Evolutionary conservation across 1,140 invertebrate genomes (phyloP).

Genomic region (Drosophila ogumai): DNA sequence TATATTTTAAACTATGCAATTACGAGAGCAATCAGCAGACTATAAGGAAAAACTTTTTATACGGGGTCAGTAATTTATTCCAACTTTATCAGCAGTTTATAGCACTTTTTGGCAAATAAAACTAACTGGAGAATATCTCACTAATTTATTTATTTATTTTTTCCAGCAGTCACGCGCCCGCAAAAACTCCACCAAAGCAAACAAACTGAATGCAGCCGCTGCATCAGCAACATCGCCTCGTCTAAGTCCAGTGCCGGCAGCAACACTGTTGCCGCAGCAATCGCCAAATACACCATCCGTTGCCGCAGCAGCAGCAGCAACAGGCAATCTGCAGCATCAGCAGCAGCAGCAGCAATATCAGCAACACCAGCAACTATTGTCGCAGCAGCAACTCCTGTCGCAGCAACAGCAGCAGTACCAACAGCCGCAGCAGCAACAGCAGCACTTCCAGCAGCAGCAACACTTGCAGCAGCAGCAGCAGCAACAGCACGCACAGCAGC

Average conservation of each 20-base stretch:
- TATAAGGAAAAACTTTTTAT: background rate
- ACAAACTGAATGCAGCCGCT: slow-evolving; percentile 76
- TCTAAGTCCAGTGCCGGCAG: slow-evolving; percentile 81
- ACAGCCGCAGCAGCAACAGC: slow-evolving; percentile 66
- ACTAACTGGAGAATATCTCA: slow-evolving; percentile 32
- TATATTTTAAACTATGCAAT: slow-evolving; percentile 38
- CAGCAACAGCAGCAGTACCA: slow-evolving; percentile 56
- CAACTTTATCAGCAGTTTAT: slow-evolving; percentile 38
- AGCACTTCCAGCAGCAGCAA: slow-evolving; percentile 64
- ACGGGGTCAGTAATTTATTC: slow-evolving; percentile 23
- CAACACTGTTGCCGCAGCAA: slow-evolving; percentile 80
- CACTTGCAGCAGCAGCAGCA: slow-evolving; percentile 62
- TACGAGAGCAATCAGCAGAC: slow-evolving; percentile 15
- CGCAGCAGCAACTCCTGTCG: slow-evolving; percentile 57
- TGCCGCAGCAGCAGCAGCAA: slow-evolving; percentile 36
- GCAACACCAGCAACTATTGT: slow-evolving; percentile 56
- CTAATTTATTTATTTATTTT: slow-evolving; percentile 13
- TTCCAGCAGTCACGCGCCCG: slow-evolving; percentile 77
- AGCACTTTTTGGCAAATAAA: slow-evolving; percentile 32
- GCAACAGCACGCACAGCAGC: slow-evolving; percentile 63
- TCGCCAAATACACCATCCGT: slow-evolving; percentile 82
- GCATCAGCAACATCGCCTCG: slow-evolving; percentile 81
- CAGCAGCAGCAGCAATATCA: slow-evolving; percentile 64
- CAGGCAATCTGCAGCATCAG: slow-evolving; percentile 50
- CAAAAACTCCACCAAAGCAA: slow-evolving; percentile 81